Percentiles rank a stretch among this genome's conserved stretches.
phyloP scores from a whole-genome alignment of 2,888 invertebrate species.

The Sarcophaga rosellei region DNA sequence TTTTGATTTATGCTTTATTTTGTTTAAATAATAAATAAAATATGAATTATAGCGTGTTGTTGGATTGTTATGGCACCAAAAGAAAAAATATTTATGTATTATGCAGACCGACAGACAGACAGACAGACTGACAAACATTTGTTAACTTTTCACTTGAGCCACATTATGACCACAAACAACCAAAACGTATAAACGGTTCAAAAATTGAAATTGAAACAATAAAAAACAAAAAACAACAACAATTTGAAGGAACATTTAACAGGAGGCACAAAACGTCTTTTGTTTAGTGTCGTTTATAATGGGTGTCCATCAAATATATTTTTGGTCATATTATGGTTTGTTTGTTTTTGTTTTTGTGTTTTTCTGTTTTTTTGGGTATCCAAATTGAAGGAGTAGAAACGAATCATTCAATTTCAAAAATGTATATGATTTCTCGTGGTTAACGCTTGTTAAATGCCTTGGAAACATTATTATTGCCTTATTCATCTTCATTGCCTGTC shows the following conservation, averaged over 20 bases:
- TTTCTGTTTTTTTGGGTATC: background rate
- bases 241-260: slow-evolving; percentile 22
- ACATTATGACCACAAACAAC: background rate
- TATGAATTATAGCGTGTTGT: slow-evolving; percentile 52
- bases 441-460: slow-evolving; percentile 68
- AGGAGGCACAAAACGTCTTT: slow-evolving; percentile 49
- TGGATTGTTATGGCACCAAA: slow-evolving; percentile 4
- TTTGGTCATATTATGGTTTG: background rate
- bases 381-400: slow-evolving; percentile 19
- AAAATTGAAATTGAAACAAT: slow-evolving; percentile 50
- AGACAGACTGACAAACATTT: slow-evolving; percentile 40
- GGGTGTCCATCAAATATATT: slow-evolving; percentile 66
- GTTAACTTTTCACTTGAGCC: too few species aligned
- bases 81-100: slow-evolving; percentile 4
- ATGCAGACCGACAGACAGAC: background rate
- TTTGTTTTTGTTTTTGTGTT: slow-evolving; percentile 5
- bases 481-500: slow-evolving; percentile 68
- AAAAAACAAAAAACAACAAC: slow-evolving; percentile 54
- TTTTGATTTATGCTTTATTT: slow-evolving; percentile 51
- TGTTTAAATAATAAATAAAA: slow-evolving; percentile 43
- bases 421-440: slow-evolving; percentile 62
- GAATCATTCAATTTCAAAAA: slow-evolving; percentile 64
- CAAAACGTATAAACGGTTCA: background rate
- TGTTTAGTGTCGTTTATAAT: slow-evolving; percentile 67
- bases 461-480: slow-evolving; percentile 63